Evolutionary conservation across 2,113 vertebrate genomes (phyloP), one percentile per base, ranked within the genome.

Genomic region (Anoura caudifer): DNA sequence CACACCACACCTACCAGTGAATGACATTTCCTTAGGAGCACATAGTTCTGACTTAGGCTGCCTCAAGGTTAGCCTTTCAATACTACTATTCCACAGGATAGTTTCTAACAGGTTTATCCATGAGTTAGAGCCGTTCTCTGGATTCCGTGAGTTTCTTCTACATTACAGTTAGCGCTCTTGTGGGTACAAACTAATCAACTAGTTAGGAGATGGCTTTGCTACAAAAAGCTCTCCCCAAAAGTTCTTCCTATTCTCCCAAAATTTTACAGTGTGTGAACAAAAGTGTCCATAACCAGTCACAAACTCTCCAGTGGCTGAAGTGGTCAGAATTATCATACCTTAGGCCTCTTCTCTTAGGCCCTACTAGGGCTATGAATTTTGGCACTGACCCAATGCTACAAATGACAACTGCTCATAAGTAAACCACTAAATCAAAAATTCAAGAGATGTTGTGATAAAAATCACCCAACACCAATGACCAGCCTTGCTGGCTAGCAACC

Each of bases 351-450:
- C 45, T 45, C 41, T 70, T 7, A 70, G 61, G 22, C 75, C 8
- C 47, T 36, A 73, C 24, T 4, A 63, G 28, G 56, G 86, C 72
- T n/a, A 84, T 52, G n/a, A 92, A 82, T 31, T 47, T 52, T 43
- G 56, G n/a, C 28, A 92, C 8, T 15, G 26, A 75, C 52, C 24
- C 41, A 63, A 26, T 47, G 73, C 61, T 91, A 93, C 94, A 92
- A 96, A 70, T 22, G 1, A 13, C 6, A 94, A 87, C 70, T 45
- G 28, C 54, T 97, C 88, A 36, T 5, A 80, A 91, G 22, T 45
- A 80, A 90, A 90, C 20, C 19, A 91, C 79, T 28, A 90, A 87
- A 80, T 80, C 70, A 80, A 95, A 80, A 50, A 94, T 36, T 92
- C 56, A 91, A 92, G 59, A 85, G 81, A 65, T 24, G 41, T 56